Percentiles rank a stretch among this genome's conserved stretches.
These are phyloP conservation scores for Actinia equina DNA, from an alignment of 64 coral and sea anemone species.

Conservation along the genomic window DNA sequence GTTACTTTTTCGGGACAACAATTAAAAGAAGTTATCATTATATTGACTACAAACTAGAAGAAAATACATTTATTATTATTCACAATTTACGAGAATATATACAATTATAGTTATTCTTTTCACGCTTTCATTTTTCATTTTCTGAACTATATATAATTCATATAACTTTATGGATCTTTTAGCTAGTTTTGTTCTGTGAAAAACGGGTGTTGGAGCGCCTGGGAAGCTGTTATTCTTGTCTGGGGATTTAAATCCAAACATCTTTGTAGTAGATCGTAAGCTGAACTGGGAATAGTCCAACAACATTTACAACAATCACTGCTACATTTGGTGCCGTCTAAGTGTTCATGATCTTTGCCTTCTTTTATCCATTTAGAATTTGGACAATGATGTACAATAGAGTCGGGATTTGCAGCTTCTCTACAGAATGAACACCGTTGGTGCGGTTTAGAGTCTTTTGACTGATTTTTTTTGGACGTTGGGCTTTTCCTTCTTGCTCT, in stretches of 20 bases:
- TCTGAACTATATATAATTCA: too few relatives aligned
- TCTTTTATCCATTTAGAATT: background rate
- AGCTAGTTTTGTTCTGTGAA: slow-evolving; percentile 30
- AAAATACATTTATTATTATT: too few relatives aligned
- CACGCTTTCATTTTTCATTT: too few relatives aligned
- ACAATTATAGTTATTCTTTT: too few relatives aligned
- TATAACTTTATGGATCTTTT: too few relatives aligned
- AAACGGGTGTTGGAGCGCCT: slow-evolving; percentile 85
- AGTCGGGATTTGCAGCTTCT: background rate
- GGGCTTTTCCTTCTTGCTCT: slow-evolving; percentile 28
- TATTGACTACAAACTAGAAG: too few relatives aligned
- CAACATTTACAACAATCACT: slow-evolving; percentile 61
- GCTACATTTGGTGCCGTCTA: slow-evolving; percentile 76
- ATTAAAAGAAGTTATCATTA: too few relatives aligned
- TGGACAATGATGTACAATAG: background rate
- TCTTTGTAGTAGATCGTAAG: slow-evolving; percentile 81
- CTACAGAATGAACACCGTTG: background rate
- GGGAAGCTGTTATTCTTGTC: slow-evolving; percentile 76
- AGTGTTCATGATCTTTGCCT: slow-evolving; percentile 24
- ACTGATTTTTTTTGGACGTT: background rate
- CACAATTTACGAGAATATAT: too few relatives aligned
- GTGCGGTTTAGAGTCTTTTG: background rate
- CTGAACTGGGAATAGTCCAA: slow-evolving; percentile 56
- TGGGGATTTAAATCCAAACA: slow-evolving; percentile 85
- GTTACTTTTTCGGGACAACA: too few relatives aligned